Evolutionary conservation across 2,888 invertebrate genomes (phyloP).

Genomic region (Drosophila fulvimacula): DNA sequence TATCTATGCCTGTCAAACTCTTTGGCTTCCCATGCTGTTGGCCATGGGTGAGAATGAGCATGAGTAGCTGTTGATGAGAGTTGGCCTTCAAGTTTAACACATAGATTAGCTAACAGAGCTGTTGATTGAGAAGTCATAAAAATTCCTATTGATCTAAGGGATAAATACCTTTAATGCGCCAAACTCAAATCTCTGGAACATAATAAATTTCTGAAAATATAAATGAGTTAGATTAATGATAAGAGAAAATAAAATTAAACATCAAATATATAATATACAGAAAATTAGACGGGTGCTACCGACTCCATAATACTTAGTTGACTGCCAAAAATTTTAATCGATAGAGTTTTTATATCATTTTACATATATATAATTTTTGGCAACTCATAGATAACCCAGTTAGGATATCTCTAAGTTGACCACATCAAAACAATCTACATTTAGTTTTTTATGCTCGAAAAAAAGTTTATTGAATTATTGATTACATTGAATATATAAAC

Average conservation of each 20-base stretch:
- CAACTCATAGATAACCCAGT: too few species aligned
- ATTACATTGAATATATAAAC: too few species aligned
- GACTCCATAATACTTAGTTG: too few species aligned
- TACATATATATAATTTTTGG: too few species aligned
- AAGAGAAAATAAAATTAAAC: background rate
- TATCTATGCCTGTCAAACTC: background rate
- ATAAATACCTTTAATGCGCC: background rate
- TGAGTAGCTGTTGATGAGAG: background rate
- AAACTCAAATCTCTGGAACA: background rate
- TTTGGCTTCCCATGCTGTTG: background rate
- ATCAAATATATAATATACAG: too few species aligned
- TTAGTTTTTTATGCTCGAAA: too few species aligned
- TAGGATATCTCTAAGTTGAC: too few species aligned
- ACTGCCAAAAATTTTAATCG: too few species aligned
- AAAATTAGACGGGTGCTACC: too few species aligned
- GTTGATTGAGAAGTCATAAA: conserved; percentile 20
- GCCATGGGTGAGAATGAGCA: background rate
- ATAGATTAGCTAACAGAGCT: conserved; percentile 16
- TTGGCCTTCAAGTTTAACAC: conserved; percentile 38
- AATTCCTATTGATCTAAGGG: background rate
- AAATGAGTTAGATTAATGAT: background rate
- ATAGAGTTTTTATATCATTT: too few species aligned
- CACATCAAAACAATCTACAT: too few species aligned
- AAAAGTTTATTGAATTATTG: too few species aligned
- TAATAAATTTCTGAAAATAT: background rate